Conservation (phyloP, 2,113 vertebrate genomes). For the Centropus bengalensis region DNA sequence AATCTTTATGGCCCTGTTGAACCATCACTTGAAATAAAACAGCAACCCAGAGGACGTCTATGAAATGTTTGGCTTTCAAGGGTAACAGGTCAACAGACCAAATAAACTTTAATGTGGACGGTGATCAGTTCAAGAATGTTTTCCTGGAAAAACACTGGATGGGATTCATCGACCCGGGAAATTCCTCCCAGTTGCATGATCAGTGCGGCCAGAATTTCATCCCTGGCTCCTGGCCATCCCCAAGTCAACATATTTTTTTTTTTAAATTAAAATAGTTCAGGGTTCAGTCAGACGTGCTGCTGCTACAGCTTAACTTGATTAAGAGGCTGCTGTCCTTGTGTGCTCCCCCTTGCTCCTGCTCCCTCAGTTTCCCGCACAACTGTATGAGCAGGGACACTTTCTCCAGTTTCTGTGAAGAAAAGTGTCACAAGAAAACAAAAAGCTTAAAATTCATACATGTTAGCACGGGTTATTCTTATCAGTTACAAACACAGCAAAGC, state of each 20-base stretch:
- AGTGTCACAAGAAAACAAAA: background rate
- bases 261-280: background rate
- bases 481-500: background rate
- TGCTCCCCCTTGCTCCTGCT: background rate
- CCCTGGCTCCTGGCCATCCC: background rate
- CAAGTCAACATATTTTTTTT: background rate
- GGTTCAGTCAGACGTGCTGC: background rate
- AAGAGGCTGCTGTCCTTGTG: background rate
- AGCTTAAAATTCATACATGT: background rate
- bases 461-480: background rate
- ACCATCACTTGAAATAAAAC: background rate
- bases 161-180: background rate
- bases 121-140: background rate
- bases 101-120: background rate
- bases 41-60: background rate
- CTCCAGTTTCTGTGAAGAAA: background rate
- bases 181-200: background rate
- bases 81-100: background rate
- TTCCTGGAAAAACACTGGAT: background rate
- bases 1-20: background rate
- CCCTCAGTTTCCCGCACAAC: background rate
- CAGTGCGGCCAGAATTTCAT: background rate
- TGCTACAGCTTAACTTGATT: slow-evolving; percentile 8
- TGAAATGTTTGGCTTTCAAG: background rate
- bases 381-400: background rate